Conservation (phyloP, 2,888 invertebrate species). For the Chelonus formosanus region DNA sequence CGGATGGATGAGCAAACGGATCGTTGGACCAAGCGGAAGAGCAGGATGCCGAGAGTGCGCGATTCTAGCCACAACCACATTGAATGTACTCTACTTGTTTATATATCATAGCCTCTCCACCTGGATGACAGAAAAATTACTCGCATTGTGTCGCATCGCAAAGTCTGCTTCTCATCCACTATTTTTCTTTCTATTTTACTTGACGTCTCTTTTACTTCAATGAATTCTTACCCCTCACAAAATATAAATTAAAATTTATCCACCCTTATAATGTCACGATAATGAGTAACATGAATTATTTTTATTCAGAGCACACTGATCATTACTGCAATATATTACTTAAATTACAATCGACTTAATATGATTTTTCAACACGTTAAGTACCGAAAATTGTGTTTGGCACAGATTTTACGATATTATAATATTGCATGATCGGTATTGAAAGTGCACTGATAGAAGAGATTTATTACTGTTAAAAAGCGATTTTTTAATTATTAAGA, state of each 20-base stretch:
- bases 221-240: conserved; percentile 8
- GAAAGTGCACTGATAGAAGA: too few species aligned
- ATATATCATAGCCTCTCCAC: conserved; percentile 5
- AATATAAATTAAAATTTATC: conserved; percentile 18
- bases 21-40: conserved; percentile 4
- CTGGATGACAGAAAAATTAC: conserved; percentile 17
- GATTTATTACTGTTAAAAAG: too few species aligned
- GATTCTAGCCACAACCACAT: conserved; percentile 4
- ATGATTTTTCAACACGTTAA: too few species aligned
- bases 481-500: too few species aligned
- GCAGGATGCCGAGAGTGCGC: not conserved
- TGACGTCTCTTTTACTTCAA: conserved; percentile 23
- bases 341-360: too few species aligned
- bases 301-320: conserved; percentile 28
- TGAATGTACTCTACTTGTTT: conserved; percentile 2
- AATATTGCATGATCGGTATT: too few species aligned
- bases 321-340: not conserved
- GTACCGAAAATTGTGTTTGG: too few species aligned
- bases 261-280: conserved; percentile 17
- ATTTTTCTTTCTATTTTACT: conserved; percentile 1
- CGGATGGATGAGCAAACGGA: conserved; percentile 12
- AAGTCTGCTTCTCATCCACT: too few species aligned
- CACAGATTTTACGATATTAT: too few species aligned
- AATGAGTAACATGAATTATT: conserved; percentile 33
- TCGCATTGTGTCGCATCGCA: conserved; percentile 15